Conservation (phyloP, 2,797 vertebrate species). For the Hirundo rustica region DNA sequence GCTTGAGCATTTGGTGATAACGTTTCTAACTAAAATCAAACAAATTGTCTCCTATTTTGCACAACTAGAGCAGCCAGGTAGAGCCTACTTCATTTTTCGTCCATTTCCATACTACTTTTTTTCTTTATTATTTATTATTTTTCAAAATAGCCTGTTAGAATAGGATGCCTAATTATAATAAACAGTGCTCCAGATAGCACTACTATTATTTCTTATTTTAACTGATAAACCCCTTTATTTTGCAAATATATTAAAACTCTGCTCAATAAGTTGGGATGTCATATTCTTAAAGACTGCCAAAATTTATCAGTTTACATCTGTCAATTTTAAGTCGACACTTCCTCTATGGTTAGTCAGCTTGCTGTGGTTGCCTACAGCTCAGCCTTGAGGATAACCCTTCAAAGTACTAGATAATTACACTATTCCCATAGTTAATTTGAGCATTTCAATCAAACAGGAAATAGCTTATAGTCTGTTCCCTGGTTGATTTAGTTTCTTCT, state of each 20-base stretch:
- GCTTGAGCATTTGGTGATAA: not conserved
- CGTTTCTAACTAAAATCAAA: not conserved
- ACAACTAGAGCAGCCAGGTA: not conserved
- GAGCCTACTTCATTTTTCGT: not conserved
- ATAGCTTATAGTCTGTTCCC: conserved; percentile 13
- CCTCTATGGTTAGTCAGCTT: not conserved
- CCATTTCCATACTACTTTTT: not conserved
- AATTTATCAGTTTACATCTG: not conserved
- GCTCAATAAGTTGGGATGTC: not conserved
- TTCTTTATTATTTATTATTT: not conserved
- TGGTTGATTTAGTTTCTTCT: not conserved
- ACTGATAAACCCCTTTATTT: not conserved
- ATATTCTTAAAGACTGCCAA: not conserved
- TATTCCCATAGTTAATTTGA: not conserved
- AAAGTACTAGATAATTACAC: not conserved
- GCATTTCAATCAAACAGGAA: conserved; percentile 7
- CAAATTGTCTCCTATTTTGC: not conserved
- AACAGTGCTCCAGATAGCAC: not conserved
- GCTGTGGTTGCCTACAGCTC: not conserved
- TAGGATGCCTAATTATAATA: not conserved
- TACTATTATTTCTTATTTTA: not conserved
- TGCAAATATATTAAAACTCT: not conserved
- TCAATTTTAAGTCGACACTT: not conserved
- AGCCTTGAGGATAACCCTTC: not conserved
- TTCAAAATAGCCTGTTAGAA: not conserved